A percentile compares a stretch with the other conserved stretches of the same genome.
Evolutionary conservation across 1,140 invertebrate species (phyloP).

Genomic region (Asbolus verrucosus): DNA sequence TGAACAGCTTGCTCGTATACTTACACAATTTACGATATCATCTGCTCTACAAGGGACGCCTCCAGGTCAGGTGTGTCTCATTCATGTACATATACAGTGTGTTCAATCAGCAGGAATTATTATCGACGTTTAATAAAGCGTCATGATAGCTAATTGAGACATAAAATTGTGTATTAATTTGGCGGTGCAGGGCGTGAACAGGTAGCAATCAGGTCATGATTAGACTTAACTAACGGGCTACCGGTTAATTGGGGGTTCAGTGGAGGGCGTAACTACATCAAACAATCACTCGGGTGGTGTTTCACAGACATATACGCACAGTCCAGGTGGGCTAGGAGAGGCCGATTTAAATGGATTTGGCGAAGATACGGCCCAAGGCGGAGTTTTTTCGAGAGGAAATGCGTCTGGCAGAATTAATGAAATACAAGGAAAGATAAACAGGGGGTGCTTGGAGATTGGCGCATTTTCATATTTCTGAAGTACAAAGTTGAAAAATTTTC

Average conservation of each 20-base stretch:
- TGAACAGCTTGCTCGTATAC: slow-evolving; percentile 5
- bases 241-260: slow-evolving; percentile 60
- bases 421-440: neutral
- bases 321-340: slow-evolving; percentile 16
- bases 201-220: slow-evolving; percentile 60
- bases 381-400: neutral
- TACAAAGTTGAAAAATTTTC: too few relatives aligned
- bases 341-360: slow-evolving; percentile 31
- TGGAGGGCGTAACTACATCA: slow-evolving; percentile 60
- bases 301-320: slow-evolving; percentile 37
- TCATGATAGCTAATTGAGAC: slow-evolving; percentile 48
- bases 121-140: slow-evolving; percentile 36
- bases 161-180: slow-evolving; percentile 53
- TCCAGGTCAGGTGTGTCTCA: slow-evolving; percentile 22
- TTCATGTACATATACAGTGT: slow-evolving; percentile 7
- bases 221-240: slow-evolving; percentile 59
- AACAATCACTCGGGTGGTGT: slow-evolving; percentile 51
- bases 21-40: slow-evolving; percentile 37
- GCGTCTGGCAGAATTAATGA: slow-evolving; percentile 6
- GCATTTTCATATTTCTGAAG: neutral
- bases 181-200: slow-evolving; percentile 53
- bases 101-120: neutral
- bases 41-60: slow-evolving; percentile 2
- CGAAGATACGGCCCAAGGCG: slow-evolving; percentile 3
- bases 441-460: neutral